Evolutionary conservation across 1,140 invertebrate genomes (phyloP).

Genomic region (Cyrtorhinus lividipennis): DNA sequence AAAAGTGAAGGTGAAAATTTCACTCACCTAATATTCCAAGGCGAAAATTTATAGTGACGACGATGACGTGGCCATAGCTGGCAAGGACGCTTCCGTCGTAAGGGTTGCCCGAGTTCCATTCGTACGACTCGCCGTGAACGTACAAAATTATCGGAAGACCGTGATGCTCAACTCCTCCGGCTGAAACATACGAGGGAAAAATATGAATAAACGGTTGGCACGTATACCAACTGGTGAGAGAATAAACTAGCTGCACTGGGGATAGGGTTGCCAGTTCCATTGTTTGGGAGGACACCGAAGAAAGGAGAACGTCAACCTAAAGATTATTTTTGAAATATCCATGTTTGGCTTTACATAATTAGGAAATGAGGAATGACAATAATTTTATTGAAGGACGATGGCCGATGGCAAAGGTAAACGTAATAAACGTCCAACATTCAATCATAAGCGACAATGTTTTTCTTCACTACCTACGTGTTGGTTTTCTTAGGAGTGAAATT

Average conservation of each 20-base stretch:
- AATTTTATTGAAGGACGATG: too few relatives aligned
- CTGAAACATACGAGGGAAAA: slow-evolving; percentile 13
- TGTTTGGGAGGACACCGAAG: background rate
- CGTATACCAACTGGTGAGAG: background rate
- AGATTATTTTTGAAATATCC: background rate
- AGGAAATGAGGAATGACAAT: background rate
- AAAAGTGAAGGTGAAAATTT: slow-evolving; percentile 17
- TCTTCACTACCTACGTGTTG: too few relatives aligned
- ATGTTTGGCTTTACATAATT: background rate
- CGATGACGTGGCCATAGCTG: slow-evolving; percentile 79
- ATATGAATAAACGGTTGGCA: background rate
- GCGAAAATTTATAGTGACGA: slow-evolving; percentile 94
- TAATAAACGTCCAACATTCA: too few relatives aligned
- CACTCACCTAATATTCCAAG: slow-evolving; percentile 82
- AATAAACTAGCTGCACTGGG: background rate
- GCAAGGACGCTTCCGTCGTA: slow-evolving; percentile 87
- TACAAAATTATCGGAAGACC: slow-evolving; percentile 64
- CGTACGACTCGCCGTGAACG: slow-evolving; percentile 87
- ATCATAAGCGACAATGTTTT: too few relatives aligned
- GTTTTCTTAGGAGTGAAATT: too few relatives aligned
- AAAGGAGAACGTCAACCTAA: too few relatives aligned
- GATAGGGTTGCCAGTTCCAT: too few relatives aligned
- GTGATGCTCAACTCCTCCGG: slow-evolving; percentile 21
- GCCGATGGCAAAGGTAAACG: too few relatives aligned
- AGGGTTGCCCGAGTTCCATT: slow-evolving; percentile 86